Evolutionary conservation across 2,797 vertebrate genomes (phyloP).

Genomic region (Chelon labrosus): DNA sequence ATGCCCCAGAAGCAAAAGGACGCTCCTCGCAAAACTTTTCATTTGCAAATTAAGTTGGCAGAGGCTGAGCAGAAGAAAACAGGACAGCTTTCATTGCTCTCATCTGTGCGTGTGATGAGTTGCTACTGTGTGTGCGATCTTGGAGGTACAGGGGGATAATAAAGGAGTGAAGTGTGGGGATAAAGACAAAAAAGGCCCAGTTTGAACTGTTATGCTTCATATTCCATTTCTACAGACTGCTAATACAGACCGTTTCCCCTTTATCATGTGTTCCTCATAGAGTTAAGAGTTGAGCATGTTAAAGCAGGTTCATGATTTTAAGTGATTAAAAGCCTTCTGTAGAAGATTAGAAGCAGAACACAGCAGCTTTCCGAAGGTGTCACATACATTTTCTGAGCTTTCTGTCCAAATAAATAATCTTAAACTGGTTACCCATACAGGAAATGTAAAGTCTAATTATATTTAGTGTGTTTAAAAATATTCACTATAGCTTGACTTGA

Average conservation of each 20-base stretch:
- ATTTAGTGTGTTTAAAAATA: neutral
- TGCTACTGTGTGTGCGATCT: constrained; percentile 52
- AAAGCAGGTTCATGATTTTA: neutral
- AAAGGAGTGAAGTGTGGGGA: constrained; percentile 37
- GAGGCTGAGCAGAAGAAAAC: constrained; percentile 69
- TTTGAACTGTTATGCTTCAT: constrained; percentile 20
- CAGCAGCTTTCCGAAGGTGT: neutral
- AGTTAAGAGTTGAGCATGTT: neutral
- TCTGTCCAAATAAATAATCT: neutral
- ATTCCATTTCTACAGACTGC: neutral
- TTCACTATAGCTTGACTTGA: neutral
- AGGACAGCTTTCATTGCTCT: constrained; percentile 68
- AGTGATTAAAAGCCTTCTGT: neutral
- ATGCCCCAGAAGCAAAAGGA: constrained; percentile 81
- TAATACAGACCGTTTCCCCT: neutral
- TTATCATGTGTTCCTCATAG: neutral
- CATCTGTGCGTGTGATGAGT: constrained; percentile 40
- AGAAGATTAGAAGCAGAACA: too few species aligned
- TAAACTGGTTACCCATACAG: neutral
- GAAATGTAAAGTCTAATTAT: neutral
- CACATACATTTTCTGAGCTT: neutral
- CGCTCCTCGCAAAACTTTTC: constrained; percentile 84
- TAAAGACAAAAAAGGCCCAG: constrained; percentile 30
- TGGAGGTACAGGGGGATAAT: constrained; percentile 36
- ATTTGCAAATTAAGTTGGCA: constrained; percentile 88